These are phyloP conservation scores for Megaptera novaeangliae DNA, from an alignment of 2,113 vertebrate species.

Conservation along the genomic window DNA sequence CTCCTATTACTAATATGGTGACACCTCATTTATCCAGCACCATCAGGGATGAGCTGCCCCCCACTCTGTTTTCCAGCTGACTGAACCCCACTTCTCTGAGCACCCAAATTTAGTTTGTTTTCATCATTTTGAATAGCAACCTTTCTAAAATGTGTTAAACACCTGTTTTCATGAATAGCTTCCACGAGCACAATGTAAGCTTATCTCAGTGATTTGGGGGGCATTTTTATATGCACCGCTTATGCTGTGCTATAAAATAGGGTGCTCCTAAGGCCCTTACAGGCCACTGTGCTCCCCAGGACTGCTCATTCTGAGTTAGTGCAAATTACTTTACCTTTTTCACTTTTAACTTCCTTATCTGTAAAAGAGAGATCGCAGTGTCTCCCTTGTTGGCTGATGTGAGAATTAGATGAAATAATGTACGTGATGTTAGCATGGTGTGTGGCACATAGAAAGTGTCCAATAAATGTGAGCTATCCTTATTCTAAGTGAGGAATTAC, in stretches of 20 bases:
- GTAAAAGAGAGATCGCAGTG: not conserved
- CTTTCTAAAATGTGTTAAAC: slow-evolving; percentile 3
- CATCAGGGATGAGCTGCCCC: not conserved
- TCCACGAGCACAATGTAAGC: not conserved
- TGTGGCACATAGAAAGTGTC: not conserved
- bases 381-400: not conserved
- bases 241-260: not conserved
- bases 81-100: not conserved
- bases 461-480: not conserved
- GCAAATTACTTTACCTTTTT: not conserved
- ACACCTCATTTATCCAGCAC: not conserved
- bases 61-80: not conserved
- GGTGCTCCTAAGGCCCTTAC: not conserved
- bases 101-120: slow-evolving; percentile 11
- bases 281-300: not conserved
- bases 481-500: not conserved
- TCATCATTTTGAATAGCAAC: not conserved
- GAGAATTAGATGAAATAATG: not conserved
- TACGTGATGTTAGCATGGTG: not conserved
- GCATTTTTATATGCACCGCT: rapidly evolving
- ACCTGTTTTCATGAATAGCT: not conserved
- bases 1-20: not conserved
- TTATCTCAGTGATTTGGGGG: not conserved
- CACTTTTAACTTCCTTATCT: not conserved
- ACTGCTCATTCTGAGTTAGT: not conserved